Evolutionary conservation across 2,888 invertebrate genomes (phyloP).

Genomic region (Torymus texanus): DNA sequence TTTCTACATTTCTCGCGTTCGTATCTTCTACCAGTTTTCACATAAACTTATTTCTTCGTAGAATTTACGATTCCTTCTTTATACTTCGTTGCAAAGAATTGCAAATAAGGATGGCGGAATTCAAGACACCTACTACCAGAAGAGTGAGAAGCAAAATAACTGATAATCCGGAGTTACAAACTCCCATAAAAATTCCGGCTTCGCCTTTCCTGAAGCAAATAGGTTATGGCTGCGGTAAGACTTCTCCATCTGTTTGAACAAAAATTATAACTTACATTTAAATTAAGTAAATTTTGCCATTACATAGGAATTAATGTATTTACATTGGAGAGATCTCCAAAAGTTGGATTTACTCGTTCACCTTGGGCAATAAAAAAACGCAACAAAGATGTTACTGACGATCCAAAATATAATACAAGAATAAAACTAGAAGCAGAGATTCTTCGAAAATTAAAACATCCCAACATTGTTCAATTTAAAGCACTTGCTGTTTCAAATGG

Average conservation of each 20-base stretch:
- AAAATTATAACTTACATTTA: constrained; percentile 6
- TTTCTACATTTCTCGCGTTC: no score
- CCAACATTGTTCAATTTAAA: constrained; percentile 88
- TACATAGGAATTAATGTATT: constrained; percentile 85
- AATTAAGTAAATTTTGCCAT: constrained; percentile 56
- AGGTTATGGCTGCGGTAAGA: constrained; percentile 85
- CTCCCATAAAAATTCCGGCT: constrained; percentile 79
- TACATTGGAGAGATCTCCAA: constrained; percentile 84
- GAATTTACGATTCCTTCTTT: neutral
- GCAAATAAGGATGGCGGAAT: constrained; percentile 65
- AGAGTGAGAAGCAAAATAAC: constrained; percentile 60
- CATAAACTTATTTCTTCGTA: no score
- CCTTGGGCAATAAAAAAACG: constrained; percentile 92
- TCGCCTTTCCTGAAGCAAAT: constrained; percentile 84
- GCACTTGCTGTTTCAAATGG: constrained; percentile 77
- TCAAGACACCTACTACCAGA: constrained; percentile 67
- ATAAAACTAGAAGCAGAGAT: constrained; percentile 84
- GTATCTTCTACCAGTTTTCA: no score
- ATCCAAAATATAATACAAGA: constrained; percentile 77
- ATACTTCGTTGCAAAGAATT: neutral
- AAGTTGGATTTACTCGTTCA: constrained; percentile 81
- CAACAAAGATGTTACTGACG: constrained; percentile 74
- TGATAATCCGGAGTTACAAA: constrained; percentile 64
- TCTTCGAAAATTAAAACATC: constrained; percentile 83
- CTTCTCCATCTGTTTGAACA: constrained; percentile 5